Evolutionary conservation across 2,888 invertebrate species (phyloP), one percentile per base, ranked within the genome.

Genomic region (Lymantria monacha): DNA sequence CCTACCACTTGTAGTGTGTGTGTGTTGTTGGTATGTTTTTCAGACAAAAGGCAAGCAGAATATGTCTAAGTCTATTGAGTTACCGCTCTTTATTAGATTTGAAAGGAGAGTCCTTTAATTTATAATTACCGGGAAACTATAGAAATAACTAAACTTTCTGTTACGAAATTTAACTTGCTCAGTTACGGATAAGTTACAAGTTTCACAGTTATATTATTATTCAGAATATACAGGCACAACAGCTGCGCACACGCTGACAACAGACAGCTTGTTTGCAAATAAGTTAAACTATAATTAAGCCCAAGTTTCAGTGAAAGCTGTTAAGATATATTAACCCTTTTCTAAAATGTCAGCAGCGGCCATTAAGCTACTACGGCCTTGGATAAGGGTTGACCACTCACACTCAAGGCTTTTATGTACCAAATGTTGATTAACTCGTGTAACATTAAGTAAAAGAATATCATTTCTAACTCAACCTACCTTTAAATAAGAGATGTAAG

Each of bases 271-370:
- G 67, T 69, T 68, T 70, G 70, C 76, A 77, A 84, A 84, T 84
- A 85, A 87, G 86, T 88, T 86, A 86, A 87, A 89, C 87, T 87
- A 87, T 87, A 88, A 87, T 85, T 83, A 84, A 81, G 81, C 71
- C 48, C 46, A 59, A 65, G 66, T 67, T 68, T 53, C 63, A 55
- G 51, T 48, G 49, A 61, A 67, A 48, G 41, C 70, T 81, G 87
- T 83, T 85, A 79, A 85, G 85, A 88, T 88, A 87, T 86, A 88
- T 87, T 73, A 81, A 87, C 88, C 88, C 88, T 87, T 87, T 87
- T 85, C 87, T 81, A 72, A 85, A 88, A 84, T 81, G 88, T 87
- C 88, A 86, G 81, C 84, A 66, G 68, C 72, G 68, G 66, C 79
- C 83, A 87, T 87, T 87, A 87, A 74, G 76, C 65, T 22, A 5